Evolutionary conservation across 1,140 invertebrate species (phyloP).

Genomic region (Camponotus pennsylvanicus): DNA sequence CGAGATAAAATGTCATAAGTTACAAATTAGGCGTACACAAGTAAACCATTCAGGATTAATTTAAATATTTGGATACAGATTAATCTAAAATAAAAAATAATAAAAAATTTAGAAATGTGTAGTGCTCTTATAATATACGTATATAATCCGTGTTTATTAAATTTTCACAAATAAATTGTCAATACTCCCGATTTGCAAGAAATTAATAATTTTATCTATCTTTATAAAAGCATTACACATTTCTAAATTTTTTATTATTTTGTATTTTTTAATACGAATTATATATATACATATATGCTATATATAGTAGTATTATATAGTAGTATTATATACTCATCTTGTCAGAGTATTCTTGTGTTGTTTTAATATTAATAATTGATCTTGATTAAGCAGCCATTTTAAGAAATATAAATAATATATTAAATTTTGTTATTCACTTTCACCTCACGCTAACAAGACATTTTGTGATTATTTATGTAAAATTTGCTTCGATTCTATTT

Average conservation of each 20-base stretch:
- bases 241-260: background rate
- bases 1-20: background rate
- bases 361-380: background rate
- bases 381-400: background rate
- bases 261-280: background rate
- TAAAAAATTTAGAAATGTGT: background rate
- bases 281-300: no score
- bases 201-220: no score
- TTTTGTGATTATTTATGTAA: background rate
- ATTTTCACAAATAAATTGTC: background rate
- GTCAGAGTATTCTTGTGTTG: background rate
- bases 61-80: background rate
- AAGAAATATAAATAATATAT: background rate
- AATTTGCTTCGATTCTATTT: background rate
- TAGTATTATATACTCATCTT: no score
- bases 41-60: background rate
- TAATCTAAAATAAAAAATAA: background rate
- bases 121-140: background rate
- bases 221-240: background rate
- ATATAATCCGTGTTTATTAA: background rate
- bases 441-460: background rate
- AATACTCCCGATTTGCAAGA: no score
- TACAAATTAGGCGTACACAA: no score
- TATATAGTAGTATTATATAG: no score
- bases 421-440: background rate